These are phyloP conservation scores for Uropsilus gracilis DNA, from an alignment of 2,113 vertebrate genomes.

Conservation along the genomic window DNA sequence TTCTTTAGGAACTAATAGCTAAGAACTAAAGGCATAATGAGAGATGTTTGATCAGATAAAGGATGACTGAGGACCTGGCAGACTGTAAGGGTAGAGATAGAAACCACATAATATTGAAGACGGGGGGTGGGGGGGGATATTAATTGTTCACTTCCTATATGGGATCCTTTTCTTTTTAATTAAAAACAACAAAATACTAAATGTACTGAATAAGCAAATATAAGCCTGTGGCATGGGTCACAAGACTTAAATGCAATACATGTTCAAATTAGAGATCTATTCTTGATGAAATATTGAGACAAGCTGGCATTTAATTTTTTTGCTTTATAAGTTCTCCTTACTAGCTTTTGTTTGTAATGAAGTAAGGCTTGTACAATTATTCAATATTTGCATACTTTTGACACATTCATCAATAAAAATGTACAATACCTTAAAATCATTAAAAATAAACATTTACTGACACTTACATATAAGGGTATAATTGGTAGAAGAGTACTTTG, in stretches of 20 bases:
- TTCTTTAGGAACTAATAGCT: neutral
- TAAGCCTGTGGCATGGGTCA: neutral
- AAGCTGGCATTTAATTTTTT: slow-evolving; percentile 32
- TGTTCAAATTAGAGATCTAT: neutral
- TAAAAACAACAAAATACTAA: neutral
- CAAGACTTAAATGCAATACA: neutral
- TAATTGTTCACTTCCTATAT: neutral
- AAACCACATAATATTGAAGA: neutral
- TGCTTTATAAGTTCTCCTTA: neutral
- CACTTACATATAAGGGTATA: slow-evolving; percentile 48
- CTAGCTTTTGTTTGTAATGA: slow-evolving; percentile 38
- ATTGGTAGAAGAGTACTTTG: slow-evolving; percentile 38
- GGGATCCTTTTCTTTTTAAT: neutral
- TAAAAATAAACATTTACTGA: slow-evolving; percentile 68
- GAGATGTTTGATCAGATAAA: neutral
- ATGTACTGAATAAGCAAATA: neutral
- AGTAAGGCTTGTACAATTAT: slow-evolving; percentile 33
- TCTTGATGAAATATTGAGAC: neutral
- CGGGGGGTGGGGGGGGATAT: too few species aligned
- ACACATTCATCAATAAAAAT: slow-evolving; percentile 70
- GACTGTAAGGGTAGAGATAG: too few species aligned
- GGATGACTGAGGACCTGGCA: neutral
- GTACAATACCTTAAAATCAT: slow-evolving; percentile 42
- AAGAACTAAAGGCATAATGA: neutral
- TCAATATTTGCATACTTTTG: slow-evolving; percentile 39